Evolutionary conservation across 2,888 invertebrate genomes (phyloP), one percentile per base, ranked within the genome.

Genomic region (Drosophila kambysellisi): DNA sequence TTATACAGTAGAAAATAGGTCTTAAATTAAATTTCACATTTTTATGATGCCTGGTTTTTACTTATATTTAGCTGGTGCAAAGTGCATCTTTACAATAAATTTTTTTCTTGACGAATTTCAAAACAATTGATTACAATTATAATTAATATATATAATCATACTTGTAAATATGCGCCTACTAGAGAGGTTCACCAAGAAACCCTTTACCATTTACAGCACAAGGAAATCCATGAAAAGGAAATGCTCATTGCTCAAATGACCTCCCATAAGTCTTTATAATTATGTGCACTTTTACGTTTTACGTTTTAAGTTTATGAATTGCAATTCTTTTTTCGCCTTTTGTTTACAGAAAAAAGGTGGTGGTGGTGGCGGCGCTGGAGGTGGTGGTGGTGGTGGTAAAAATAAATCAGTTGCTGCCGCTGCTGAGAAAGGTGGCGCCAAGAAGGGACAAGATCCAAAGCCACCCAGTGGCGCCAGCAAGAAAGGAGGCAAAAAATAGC

Each of bases 401-500:
- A 86, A 82, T 70, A 90, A 90, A 82, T 81, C 76, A 76, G 61
- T 64, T 48, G 64, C 52, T 33, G 50, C 67, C 9, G 73, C 61
- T 35, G 73, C 70, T 54, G 90, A 87, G 60, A 88, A 88, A 79
- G 83, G 79, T 58, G 91, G 79, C 39, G 84, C 77, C 39, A 91
- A 91, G 78, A 92, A 90, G 70, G 90, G 75, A 63, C 89, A 79
- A 57, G 92, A 92, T n/a, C 92, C 86, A 70, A 92, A 92, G 76
- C 69, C 83, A 32, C 70, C 79, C 59, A 82, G 70, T 11, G 86
- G 80, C 39, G 90, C 84, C 43, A 83, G 74, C 9, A 92, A 93
- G 69, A 92, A 93, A 74, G 92, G 93, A 68, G 92, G 89, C 78
- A 92, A 92, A 60, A 92, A 92, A 64, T 92, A 91, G 77, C 74